Percentiles rank a stretch among this genome's conserved stretches.
These are phyloP conservation scores for Anarhynchus alexandrinus DNA, from an alignment of 2,113 vertebrate species.

Conservation along the genomic window DNA sequence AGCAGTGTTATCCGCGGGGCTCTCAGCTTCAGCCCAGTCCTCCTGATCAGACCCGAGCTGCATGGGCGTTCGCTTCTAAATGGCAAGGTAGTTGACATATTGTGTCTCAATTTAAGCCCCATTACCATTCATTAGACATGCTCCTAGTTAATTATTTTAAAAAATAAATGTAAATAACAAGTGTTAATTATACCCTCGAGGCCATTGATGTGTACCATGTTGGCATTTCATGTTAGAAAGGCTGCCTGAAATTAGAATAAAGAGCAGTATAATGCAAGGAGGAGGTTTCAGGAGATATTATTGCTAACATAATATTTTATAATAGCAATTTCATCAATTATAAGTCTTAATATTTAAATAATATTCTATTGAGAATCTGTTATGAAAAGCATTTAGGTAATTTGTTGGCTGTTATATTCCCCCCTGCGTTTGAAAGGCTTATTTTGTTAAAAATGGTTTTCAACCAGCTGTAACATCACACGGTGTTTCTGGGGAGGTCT, in stretches of 20 bases:
- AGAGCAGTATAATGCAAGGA: background rate
- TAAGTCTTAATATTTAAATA: slow-evolving; percentile 17
- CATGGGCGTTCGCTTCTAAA: slow-evolving; percentile 8
- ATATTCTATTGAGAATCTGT: background rate
- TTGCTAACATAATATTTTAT: background rate
- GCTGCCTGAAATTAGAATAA: slow-evolving; percentile 36
- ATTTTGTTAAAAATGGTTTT: background rate
- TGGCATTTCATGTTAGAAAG: slow-evolving; percentile 2
- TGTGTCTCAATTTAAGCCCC: slow-evolving; percentile 46
- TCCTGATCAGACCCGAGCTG: background rate
- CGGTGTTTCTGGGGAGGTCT: background rate
- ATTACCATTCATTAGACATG: slow-evolving; percentile 62
- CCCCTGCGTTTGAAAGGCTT: background rate
- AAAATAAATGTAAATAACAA: slow-evolving; percentile 69
- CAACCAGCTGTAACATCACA: background rate
- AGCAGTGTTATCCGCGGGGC: background rate
- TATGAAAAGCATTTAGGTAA: background rate
- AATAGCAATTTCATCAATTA: slow-evolving; percentile 9
- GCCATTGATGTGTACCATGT: slow-evolving; percentile 4
- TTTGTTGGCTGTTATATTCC: background rate
- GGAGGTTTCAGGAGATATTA: background rate
- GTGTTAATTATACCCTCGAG: slow-evolving; percentile 57
- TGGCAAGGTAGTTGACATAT: slow-evolving; percentile 52
- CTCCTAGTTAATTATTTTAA: slow-evolving; percentile 58
- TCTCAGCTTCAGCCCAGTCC: background rate